A percentile compares a stretch with the other conserved stretches of the same genome.
phyloP scores from a whole-genome alignment of 30 jellyfish, hydroid and myxozoan species.

The Hydractinia echinata region DNA sequence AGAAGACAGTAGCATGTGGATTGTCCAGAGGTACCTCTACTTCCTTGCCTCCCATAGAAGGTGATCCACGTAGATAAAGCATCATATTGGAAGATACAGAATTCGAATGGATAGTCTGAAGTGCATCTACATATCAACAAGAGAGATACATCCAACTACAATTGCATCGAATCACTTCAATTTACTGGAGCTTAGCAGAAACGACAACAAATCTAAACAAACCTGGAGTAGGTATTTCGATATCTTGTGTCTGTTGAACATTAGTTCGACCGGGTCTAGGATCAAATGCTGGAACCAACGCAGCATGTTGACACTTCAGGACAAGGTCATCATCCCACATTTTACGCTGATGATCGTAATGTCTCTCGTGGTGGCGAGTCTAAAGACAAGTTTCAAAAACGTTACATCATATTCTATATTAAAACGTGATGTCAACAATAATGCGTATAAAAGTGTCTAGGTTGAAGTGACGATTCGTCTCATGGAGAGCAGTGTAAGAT shows the following conservation, averaged over 20 bases:
- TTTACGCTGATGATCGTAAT: slow-evolving; percentile 70
- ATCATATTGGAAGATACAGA: background rate
- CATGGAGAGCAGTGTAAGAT: no score
- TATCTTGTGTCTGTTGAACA: slow-evolving; percentile 96
- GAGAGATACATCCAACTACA: background rate
- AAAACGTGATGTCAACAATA: no score
- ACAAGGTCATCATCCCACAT: slow-evolving; percentile 97
- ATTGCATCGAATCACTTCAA: background rate
- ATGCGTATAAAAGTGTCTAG: no score
- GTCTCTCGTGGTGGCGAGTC: slow-evolving; percentile 46
- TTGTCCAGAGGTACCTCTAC: slow-evolving; percentile 73
- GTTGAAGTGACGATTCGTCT: no score
- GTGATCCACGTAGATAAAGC: slow-evolving; percentile 26
- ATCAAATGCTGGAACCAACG: slow-evolving; percentile 96
- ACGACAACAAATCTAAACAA: background rate
- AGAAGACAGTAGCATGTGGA: slow-evolving; percentile 77
- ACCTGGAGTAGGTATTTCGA: slow-evolving; percentile 84
- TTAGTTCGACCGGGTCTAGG: slow-evolving; percentile 98
- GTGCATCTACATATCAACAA: background rate
- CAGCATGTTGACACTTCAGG: slow-evolving; percentile 84
- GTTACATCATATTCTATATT: no score
- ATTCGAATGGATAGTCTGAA: background rate
- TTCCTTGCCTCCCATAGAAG: slow-evolving; percentile 53
- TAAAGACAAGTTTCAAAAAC: background rate
- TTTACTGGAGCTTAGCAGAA: background rate